These are phyloP conservation scores for Nanorana parkeri DNA, from an alignment of 2,113 vertebrate species.

Conservation along the genomic window DNA sequence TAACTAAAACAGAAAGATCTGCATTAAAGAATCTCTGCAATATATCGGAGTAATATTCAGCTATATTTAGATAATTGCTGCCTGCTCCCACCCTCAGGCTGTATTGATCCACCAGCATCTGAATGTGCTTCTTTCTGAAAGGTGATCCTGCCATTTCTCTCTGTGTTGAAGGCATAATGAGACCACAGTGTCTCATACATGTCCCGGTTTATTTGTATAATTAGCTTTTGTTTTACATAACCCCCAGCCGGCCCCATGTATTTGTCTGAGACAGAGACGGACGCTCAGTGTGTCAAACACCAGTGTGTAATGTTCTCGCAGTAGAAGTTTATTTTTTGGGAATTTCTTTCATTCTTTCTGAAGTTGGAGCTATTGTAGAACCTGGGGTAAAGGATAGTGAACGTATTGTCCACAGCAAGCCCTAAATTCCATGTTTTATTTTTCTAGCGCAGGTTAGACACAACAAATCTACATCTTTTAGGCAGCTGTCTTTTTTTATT, in stretches of 20 bases:
- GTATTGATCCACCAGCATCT: background rate
- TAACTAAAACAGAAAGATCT: background rate
- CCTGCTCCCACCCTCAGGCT: constrained; percentile 15
- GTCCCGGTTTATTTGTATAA: constrained; percentile 11
- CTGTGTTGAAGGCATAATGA: background rate
- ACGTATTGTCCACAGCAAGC: no score
- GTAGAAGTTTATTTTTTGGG: no score
- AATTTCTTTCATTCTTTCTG: no score
- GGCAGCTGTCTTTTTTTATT: no score
- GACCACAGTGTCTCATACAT: background rate
- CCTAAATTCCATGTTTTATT: no score
- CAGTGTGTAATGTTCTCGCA: no score
- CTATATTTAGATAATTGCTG: background rate
- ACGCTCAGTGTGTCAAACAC: no score
- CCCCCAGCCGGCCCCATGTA: background rate
- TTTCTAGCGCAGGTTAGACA: no score
- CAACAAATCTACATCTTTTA: no score
- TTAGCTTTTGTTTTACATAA: constrained; percentile 11
- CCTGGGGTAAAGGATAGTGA: no score
- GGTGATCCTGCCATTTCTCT: constrained; percentile 33
- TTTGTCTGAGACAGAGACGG: background rate
- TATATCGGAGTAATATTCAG: background rate
- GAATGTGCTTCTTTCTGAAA: constrained; percentile 20
- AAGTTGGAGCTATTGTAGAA: no score
- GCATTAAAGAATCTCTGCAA: background rate